Conservation (phyloP, 2,888 invertebrate species). For the Patella depressa region DNA sequence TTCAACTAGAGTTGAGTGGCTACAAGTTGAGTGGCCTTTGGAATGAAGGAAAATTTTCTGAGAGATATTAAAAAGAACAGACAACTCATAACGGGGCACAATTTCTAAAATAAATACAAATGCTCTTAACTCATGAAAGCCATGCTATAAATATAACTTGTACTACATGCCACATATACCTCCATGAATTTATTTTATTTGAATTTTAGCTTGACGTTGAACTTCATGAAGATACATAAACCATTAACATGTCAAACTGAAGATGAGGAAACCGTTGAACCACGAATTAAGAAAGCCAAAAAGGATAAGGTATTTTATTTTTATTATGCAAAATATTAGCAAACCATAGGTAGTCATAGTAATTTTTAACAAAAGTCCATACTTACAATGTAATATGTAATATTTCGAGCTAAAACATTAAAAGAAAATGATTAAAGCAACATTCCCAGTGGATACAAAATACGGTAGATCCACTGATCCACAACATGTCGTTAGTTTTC, state of each 20-base stretch:
- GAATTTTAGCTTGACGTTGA: slow-evolving; percentile 41
- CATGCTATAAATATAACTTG: background rate
- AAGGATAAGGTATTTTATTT: slow-evolving; percentile 35
- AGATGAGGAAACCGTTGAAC: slow-evolving; percentile 33
- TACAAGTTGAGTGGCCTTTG: too few relatives aligned
- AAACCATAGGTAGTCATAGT: background rate
- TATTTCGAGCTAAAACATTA: background rate
- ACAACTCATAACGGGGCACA: too few relatives aligned
- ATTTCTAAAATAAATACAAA: too few relatives aligned
- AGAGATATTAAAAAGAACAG: too few relatives aligned
- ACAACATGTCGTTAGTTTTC: too few relatives aligned
- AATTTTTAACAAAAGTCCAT: background rate
- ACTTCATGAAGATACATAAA: slow-evolving; percentile 39
- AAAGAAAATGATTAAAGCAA: too few relatives aligned
- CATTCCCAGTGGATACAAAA: too few relatives aligned
- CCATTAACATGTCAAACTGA: slow-evolving; percentile 30
- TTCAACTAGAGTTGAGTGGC: too few relatives aligned
- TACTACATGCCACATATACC: background rate
- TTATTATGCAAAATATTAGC: background rate
- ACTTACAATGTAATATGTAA: background rate
- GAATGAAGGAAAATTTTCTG: too few relatives aligned
- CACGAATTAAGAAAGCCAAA: slow-evolving; percentile 45
- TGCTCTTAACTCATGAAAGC: too few relatives aligned
- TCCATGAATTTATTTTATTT: slow-evolving; percentile 17
- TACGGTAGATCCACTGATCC: too few relatives aligned